A percentile compares a stretch with the other conserved stretches of the same genome.
Conservation (phyloP, 2,113 vertebrate species). For the Microcebus murinus region DNA sequence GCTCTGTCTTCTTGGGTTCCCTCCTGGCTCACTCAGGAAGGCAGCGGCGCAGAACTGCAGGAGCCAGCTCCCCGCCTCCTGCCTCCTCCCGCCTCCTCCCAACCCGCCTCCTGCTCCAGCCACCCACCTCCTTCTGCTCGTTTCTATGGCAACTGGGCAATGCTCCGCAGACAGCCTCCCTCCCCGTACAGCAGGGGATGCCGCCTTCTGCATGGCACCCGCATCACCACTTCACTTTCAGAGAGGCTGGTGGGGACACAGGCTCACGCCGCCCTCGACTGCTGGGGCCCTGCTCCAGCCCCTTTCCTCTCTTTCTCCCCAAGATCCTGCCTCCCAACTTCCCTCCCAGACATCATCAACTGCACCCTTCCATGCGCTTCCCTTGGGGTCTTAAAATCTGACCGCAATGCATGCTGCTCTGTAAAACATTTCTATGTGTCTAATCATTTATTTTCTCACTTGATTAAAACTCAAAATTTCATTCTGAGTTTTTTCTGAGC, state of each 20-base stretch:
- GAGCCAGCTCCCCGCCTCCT: constrained; percentile 76
- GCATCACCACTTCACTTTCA: neutral
- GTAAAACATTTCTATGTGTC: neutral
- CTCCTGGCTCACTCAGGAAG: constrained; percentile 35
- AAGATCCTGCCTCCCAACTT: neutral
- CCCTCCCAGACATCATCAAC: neutral
- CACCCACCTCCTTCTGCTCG: constrained; percentile 80
- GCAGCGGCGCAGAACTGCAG: constrained; percentile 75
- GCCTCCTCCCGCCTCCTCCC: constrained; percentile 51
- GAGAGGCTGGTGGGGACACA: neutral
- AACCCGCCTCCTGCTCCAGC: constrained; percentile 65
- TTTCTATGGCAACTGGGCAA: constrained; percentile 83
- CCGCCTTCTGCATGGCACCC: neutral
- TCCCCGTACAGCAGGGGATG: constrained; percentile 39
- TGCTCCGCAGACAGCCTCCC: constrained; percentile 68
- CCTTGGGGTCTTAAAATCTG: neutral
- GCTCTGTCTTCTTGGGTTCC: constrained; percentile 34
- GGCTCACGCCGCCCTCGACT: neutral
- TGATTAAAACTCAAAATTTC: neutral
- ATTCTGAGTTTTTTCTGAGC: neutral
- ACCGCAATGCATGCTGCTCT: accelerated
- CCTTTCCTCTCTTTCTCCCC: neutral
- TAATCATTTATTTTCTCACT: neutral
- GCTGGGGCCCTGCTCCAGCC: neutral
- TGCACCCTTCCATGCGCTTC: neutral